Conservation (phyloP, 2,797 vertebrate genomes). For the Trachops cirrhosus region DNA sequence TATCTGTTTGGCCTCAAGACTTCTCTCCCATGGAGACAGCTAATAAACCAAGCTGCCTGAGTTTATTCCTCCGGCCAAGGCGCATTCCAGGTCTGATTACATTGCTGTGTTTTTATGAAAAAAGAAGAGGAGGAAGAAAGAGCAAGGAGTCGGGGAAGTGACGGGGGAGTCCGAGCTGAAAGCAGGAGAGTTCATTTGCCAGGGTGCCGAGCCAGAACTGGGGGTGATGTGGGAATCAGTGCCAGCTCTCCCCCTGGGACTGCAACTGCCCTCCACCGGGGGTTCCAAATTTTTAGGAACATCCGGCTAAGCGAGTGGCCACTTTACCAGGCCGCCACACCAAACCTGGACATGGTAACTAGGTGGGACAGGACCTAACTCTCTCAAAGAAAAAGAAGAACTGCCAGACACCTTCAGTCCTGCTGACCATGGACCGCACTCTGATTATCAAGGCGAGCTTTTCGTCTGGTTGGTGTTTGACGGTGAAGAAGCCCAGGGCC, state of each 20-base stretch:
- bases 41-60: constrained; percentile 78
- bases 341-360: neutral
- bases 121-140: neutral
- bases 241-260: neutral
- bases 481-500: neutral
- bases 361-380: neutral
- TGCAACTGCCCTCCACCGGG: neutral
- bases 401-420: neutral
- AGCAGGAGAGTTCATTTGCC: neutral
- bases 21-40: constrained; percentile 81
- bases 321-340: neutral
- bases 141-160: neutral
- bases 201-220: neutral
- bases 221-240: neutral
- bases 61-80: constrained; percentile 78
- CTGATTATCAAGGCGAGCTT: accelerated
- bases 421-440: neutral
- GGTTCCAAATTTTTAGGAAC: neutral
- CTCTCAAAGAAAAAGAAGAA: neutral
- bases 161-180: neutral
- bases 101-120: constrained; percentile 73
- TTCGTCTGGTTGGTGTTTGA: neutral
- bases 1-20: constrained; percentile 78
- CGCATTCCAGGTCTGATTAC: constrained; percentile 80
- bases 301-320: neutral